Evolutionary conservation across 2,113 vertebrate species (phyloP), one percentile per base, ranked within the genome.

Genomic region (Scomber scombrus): DNA sequence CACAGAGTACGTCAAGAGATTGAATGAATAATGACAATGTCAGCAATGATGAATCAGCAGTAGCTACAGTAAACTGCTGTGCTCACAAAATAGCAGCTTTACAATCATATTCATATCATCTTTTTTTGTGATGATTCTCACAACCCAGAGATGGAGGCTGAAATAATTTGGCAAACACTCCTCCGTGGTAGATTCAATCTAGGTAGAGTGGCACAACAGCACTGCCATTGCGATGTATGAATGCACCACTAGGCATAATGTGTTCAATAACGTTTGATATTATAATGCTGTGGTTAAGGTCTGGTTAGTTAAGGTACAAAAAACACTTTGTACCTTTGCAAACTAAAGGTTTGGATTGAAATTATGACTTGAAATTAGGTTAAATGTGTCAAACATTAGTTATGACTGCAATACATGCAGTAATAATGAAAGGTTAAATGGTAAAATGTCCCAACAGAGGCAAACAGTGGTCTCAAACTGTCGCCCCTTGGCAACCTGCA

Each of bases 21-120:
- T 26, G 62, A 43, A 31, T 57, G 29, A 82, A 18, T 52, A 70
- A 55, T 50, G 66, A 71, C 5, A 23, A 45, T n/a, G 52, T 15
- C 18, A 1, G 58, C 55, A 50, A 3, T 72, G 68, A 74, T 80
- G 84, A 77, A 74, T 82, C 88, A 82, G 84, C 84, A 66, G 62
- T n/a, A 66, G 63, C 64, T 55, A 46, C 12, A 49, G 34, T 2
- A 5, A 75, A 74, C 18, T 68, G 62, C 76, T 80, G 61, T 56
- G 74, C 52, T 78, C 69, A 64, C 58, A 70, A 50, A 63, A 71
- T 21, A n/a, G n/a, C 61, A 75, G 18, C 50, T 45, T 63, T 31
- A 61, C 49, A 54, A 45, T 71, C 52, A 79, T 4, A 75, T 57
- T 74, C 51, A 57, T 55, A 34, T 34, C 3, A 21, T 71, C 40